These are phyloP conservation scores for Palythoa heliodiscus DNA, from an alignment of 92 coral and sea anemone species.

Conservation along the genomic window DNA sequence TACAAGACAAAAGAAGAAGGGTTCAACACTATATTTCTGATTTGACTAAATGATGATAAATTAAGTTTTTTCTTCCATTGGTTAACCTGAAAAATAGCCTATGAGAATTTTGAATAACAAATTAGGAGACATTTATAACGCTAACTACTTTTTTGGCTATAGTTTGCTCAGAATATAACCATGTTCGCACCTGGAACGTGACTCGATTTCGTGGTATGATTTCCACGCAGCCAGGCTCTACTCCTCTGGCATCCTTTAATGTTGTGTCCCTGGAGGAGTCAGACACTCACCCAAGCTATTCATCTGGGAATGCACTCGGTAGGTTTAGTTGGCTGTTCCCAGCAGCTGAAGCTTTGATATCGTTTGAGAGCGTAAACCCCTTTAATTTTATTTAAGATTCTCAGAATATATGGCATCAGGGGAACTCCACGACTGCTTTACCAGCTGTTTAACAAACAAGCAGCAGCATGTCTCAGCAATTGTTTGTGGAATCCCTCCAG, in stretches of 20 bases:
- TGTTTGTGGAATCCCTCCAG: neutral
- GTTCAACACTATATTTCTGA: too few relatives aligned
- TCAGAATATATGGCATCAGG: neutral
- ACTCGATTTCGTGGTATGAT: conserved; percentile 99
- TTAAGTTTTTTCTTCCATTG: too few relatives aligned
- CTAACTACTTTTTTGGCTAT: neutral
- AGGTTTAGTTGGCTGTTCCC: neutral
- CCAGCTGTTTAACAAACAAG: neutral
- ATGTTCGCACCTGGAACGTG: conserved; percentile 99
- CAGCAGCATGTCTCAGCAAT: neutral
- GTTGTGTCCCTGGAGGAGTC: conserved; percentile 95
- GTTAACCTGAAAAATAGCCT: neutral
- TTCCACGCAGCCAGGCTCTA: conserved; percentile 99
- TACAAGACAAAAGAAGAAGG: too few relatives aligned
- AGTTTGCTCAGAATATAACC: conserved; percentile 80
- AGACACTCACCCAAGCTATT: conserved; percentile 89
- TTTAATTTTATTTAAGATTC: neutral
- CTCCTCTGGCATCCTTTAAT: conserved; percentile 97
- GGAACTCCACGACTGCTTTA: neutral
- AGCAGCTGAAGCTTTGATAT: neutral
- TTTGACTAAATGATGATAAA: too few relatives aligned
- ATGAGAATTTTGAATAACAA: neutral
- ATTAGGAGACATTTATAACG: neutral
- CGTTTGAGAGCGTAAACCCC: too few relatives aligned
- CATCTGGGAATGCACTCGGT: conserved; percentile 94